Percentiles rank a stretch among this genome's conserved stretches.
phyloP scores from a whole-genome alignment of 2,888 invertebrate species.

The Fragum whitleyi region DNA sequence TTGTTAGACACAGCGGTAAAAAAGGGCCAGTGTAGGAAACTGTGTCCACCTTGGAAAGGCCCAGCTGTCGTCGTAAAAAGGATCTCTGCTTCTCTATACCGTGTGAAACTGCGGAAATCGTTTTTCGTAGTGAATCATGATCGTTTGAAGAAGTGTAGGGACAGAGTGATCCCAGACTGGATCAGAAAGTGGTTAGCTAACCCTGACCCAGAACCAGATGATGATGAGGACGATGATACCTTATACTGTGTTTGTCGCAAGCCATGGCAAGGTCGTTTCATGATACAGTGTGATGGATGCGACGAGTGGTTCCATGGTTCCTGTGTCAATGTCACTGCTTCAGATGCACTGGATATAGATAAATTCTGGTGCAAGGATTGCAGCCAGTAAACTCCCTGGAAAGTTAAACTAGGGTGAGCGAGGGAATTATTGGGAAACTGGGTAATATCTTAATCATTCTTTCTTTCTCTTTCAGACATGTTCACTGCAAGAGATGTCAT shows the following conservation, averaged over 20 bases:
- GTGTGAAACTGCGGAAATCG: no score
- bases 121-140: no score
- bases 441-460: background rate
- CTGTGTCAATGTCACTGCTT: conserved; percentile 30
- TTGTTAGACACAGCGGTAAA: no score
- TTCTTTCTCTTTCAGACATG: background rate
- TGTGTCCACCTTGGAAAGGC: no score
- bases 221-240: no score
- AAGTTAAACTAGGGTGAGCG: no score
- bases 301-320: conserved; percentile 43
- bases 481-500: no score
- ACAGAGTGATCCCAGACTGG: conserved; percentile 30
- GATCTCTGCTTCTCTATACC: no score
- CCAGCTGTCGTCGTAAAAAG: no score
- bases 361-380: conserved; percentile 31
- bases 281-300: conserved; percentile 43
- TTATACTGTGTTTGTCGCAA: no score
- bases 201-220: background rate
- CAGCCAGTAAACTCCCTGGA: no score
- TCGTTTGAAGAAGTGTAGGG: conserved; percentile 26
- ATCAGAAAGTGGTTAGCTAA: conserved; percentile 10
- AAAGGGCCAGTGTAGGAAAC: no score
- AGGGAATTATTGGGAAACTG: background rate
- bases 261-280: conserved; percentile 33
- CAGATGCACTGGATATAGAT: conserved; percentile 39